Base-by-base conservation (phyloP, 2,797 vertebrate species). In the Thripadectes ignobilis region DNA sequence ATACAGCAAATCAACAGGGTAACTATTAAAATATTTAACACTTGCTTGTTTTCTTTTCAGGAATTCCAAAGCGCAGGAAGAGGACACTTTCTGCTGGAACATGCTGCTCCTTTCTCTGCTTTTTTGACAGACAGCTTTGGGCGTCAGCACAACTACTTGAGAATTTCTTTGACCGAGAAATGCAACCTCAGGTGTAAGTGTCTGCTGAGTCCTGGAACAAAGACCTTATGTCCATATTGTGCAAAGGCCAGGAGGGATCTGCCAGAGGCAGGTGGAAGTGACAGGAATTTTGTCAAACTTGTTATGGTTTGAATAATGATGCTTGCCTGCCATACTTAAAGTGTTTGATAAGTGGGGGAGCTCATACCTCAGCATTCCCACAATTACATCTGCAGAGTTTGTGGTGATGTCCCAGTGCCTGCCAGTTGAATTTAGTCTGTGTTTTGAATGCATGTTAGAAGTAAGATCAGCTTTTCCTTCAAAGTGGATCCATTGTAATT, bases 181-280 rank as follows among this genome's bases (percentile, higher is more conserved):
- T 99, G 99, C 96, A 99, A 99, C 97, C 98, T 99, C 30, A 98
- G 99, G 94, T 99, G 99, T 99, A 97, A 99, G 99, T 98, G 38
- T 57, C 48, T 55, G 57, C 49, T 43, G 22, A 15, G 51, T 68
- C 67, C 54, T 52, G 59, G 24, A 63, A 51, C 32, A 45, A 27
- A 82, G 29, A 36, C 76, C 12, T 46, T 69, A 23, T 8, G 20
- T 22, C 8, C 27, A 7, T n/a, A 20, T 4, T 71, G 19, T 52
- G 26, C 43, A 43, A 21, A 68, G 14, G 48, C 59, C 48, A 57
- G 26, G 32, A 39, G 19, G 26, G 43, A 65, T 86, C 51, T 75
- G 2, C 26, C 26, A 57, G 34, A 58, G 38, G 34, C 6, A 6
- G 11, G 18, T 59, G 14, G 21, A 54, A 67, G 54, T 34, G 58